Base-by-base conservation (phyloP, 2,113 vertebrate genomes). In the Zosterops hypoxanthus region DNA sequence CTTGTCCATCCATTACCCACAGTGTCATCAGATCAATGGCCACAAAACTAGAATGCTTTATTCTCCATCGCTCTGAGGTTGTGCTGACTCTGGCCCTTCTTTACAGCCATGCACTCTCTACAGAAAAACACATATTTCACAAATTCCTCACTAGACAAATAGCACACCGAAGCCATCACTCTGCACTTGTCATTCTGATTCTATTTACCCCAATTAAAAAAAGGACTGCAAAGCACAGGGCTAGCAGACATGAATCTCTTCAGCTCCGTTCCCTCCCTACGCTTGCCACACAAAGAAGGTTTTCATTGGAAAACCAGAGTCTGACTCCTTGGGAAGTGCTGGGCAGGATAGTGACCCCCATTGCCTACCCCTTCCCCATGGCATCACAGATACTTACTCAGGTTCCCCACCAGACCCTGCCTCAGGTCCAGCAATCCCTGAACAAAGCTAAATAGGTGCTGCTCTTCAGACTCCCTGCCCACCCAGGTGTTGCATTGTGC, bases 101-200 rank as follows among this genome's bases (percentile, higher is more conserved):
- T 96, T 97, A 95, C 94, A 92, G 70, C 86, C 91, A 79, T 94
- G 89, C 93, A 80, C 84, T 89, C 81, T 82, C 81, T 84, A 85
- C 95, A 92, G 93, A 97, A 96, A 97, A 96, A 94, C 96, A 97
- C 94, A 95, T 97, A 96, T 96, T 97, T 96, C 92, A 96, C 92
- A 94, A 94, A 92, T 82, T 85, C 90, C 94, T 86, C 86, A 90
- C 93, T 56, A 97, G 94, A 96, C 75, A 94, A 96, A 96, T 95
- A 92, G 88, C 92, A 88, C 95, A 89, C 88, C 3, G 57, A 95
- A 89, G 78, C 29, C 75, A 95, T 94, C 95, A 92, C 70, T 95
- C 96, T 93, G 71, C 47, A 86, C 71, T 90, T 95, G 95, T 89
- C 96, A 92, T 88, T 92, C 73, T 47, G 64, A 95, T 86, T 81